Conservation (phyloP, 2,797 vertebrate genomes). For the Cheirogaleus major region DNA sequence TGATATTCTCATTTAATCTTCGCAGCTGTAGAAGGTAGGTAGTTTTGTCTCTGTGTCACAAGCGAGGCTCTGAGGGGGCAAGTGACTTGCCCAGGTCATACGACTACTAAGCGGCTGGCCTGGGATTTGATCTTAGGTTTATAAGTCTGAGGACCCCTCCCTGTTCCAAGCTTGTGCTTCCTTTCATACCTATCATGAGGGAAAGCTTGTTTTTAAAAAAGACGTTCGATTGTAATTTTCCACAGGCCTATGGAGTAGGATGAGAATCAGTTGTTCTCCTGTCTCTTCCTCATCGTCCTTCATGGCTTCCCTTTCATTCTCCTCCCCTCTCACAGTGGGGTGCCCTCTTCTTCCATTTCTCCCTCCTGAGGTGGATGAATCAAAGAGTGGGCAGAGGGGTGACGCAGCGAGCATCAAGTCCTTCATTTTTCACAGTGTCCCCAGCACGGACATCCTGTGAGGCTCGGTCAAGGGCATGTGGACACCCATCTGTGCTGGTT, state of each 20-base stretch:
- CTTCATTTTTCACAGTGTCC: neutral
- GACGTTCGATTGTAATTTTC: neutral
- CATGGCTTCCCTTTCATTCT: neutral
- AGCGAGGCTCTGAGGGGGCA: neutral
- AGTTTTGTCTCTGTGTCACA: neutral
- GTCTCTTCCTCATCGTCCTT: neutral
- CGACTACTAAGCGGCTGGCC: neutral
- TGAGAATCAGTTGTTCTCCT: neutral
- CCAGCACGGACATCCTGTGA: neutral
- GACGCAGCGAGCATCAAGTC: neutral
- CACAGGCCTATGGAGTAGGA: neutral
- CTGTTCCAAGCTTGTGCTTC: neutral
- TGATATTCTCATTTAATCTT: neutral
- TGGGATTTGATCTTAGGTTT: conserved; percentile 4
- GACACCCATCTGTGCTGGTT: neutral
- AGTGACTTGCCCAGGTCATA: neutral
- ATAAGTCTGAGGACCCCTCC: neutral
- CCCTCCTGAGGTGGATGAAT: neutral
- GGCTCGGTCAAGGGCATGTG: neutral
- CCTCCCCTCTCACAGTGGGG: neutral
- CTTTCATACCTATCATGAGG: neutral
- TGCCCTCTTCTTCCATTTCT: neutral
- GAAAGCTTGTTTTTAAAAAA: neutral
- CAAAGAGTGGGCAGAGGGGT: neutral
- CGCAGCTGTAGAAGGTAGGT: neutral